Conservation (phyloP, 1,140 invertebrate species). For the Drosophila pachea region DNA sequence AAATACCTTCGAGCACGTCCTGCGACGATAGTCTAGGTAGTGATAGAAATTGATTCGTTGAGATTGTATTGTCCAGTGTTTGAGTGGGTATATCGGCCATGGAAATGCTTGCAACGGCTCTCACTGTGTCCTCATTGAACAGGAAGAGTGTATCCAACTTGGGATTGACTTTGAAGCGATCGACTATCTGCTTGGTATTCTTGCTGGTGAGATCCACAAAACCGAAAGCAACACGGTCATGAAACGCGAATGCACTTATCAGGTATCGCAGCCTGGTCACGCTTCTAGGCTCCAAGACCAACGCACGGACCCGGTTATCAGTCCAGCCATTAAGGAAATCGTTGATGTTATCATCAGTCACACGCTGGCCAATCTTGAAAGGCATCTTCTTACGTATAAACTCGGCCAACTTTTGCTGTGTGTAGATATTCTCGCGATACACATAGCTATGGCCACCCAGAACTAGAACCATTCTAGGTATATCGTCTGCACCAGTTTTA, state of each 20-base stretch:
- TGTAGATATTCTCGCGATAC: conserved; percentile 88
- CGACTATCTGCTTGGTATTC: conserved; percentile 82
- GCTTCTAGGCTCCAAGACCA: conserved; percentile 91
- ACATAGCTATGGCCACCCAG: conserved; percentile 89
- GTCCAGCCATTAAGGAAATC: conserved; percentile 91
- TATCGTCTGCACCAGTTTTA: conserved; percentile 87
- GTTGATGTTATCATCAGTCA: conserved; percentile 87
- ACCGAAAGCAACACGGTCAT: conserved; percentile 92
- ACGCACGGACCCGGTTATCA: conserved; percentile 93
- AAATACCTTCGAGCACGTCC: conserved; percentile 84
- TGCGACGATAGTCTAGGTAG: conserved; percentile 95
- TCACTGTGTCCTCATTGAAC: conserved; percentile 92
- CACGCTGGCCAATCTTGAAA: conserved; percentile 85
- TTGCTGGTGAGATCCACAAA: conserved; percentile 83
- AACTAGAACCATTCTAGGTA: conserved; percentile 90
- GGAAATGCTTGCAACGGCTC: conserved; percentile 91
- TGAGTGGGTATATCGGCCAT: conserved; percentile 92
- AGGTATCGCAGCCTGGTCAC: conserved; percentile 90
- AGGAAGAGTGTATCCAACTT: conserved; percentile 92
- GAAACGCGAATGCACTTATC: conserved; percentile 91
- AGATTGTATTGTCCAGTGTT: conserved; percentile 92
- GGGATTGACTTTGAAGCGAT: conserved; percentile 86
- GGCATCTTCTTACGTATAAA: conserved; percentile 92
- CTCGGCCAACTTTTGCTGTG: conserved; percentile 86
- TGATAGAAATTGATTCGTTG: conserved; percentile 92